Conservation (phyloP, 1,140 invertebrate genomes). For the Hestina assimilis region DNA sequence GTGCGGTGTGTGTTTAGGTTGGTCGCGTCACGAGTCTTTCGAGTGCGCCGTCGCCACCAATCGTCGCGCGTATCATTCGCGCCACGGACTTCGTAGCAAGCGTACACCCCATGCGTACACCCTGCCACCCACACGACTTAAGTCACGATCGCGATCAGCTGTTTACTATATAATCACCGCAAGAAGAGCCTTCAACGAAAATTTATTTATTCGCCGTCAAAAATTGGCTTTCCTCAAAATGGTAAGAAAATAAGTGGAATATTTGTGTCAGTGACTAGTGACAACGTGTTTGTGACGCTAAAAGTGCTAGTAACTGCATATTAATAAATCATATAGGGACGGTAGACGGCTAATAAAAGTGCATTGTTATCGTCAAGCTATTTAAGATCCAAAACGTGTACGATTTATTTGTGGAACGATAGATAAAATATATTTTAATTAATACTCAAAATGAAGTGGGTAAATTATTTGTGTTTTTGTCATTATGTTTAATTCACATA, state of each 20-base stretch:
- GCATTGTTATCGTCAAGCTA: conserved; percentile 1
- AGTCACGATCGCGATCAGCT: conserved; percentile 63
- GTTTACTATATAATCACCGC: conserved; percentile 37
- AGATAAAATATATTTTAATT: not conserved
- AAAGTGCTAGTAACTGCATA: conserved; percentile 16
- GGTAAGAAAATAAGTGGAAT: conserved; percentile 62
- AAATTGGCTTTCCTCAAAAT: conserved; percentile 46
- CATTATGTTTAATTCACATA: not conserved
- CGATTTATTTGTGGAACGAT: not conserved
- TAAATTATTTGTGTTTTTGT: conserved; percentile 6
- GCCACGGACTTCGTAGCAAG: conserved; percentile 53
- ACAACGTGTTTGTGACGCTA: conserved; percentile 11
- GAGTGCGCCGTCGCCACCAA: conserved; percentile 64
- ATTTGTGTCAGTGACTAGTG: conserved; percentile 58
- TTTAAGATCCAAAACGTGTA: not conserved
- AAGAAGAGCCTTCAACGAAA: conserved; percentile 19
- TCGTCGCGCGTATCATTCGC: conserved; percentile 65
- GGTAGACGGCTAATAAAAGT: conserved; percentile 10
- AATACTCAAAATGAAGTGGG: not conserved
- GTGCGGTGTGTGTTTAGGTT: conserved; percentile 54
- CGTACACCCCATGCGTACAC: conserved; percentile 49
- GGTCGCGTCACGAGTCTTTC: conserved; percentile 53
- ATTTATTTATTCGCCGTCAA: conserved; percentile 21
- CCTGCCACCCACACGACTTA: conserved; percentile 32
- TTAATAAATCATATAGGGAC: conserved; percentile 9